These are phyloP conservation scores for Tapirus indicus DNA, from an alignment of 2,797 vertebrate species.

Conservation along the genomic window DNA sequence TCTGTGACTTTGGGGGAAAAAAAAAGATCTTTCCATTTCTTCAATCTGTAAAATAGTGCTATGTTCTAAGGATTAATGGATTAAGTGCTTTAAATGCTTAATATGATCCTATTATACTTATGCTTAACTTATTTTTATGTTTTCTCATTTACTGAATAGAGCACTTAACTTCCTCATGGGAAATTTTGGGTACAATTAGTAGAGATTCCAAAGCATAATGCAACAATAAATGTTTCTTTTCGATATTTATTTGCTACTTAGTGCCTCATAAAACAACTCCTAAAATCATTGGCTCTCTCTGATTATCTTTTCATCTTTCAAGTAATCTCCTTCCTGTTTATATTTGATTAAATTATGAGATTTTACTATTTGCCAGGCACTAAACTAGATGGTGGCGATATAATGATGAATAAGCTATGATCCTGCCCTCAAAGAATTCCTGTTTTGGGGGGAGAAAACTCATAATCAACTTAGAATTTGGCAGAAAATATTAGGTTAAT, in stretches of 20 bases:
- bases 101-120: background rate
- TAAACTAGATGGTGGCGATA: background rate
- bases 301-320: background rate
- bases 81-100: slow-evolving; percentile 1
- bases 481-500: background rate
- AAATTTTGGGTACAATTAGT: slow-evolving; percentile 40
- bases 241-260: slow-evolving; percentile 59
- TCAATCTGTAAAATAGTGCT: background rate
- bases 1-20: background rate
- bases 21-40: background rate
- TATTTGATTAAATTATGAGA: slow-evolving; percentile 15
- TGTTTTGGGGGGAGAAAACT: background rate
- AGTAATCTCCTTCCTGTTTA: background rate
- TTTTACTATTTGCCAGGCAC: background rate
- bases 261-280: slow-evolving; percentile 32
- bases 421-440: background rate
- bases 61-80: slow-evolving; percentile 10
- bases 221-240: slow-evolving; percentile 47
- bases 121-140: slow-evolving; percentile 44
- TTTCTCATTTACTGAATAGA: background rate
- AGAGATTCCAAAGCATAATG: slow-evolving; percentile 40
- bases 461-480: background rate
- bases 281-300: background rate
- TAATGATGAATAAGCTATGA: background rate
- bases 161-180: slow-evolving; percentile 55